Evolutionary conservation across 2,113 vertebrate species (phyloP).

Genomic region (Silurus meridionalis): DNA sequence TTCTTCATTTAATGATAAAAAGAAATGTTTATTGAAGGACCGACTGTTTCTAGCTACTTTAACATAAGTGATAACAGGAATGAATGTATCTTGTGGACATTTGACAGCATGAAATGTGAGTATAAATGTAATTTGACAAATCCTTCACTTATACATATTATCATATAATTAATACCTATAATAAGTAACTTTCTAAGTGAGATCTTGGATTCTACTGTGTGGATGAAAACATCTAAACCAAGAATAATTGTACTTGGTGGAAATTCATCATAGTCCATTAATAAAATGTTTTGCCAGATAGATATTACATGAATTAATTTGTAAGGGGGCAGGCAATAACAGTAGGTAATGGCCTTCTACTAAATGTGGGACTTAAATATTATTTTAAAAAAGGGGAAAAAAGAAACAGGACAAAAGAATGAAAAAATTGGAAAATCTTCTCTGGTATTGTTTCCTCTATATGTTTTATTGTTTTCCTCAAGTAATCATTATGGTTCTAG

Average conservation of each 20-base stretch:
- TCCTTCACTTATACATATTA: neutral
- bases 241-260: neutral
- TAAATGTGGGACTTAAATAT: neutral
- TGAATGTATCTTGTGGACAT: neutral
- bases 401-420: neutral
- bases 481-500: constrained; percentile 23
- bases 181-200: too few species aligned
- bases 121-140: neutral
- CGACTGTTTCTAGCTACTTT: neutral
- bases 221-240: neutral
- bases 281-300: neutral
- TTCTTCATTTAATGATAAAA: neutral
- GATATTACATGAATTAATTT: constrained; percentile 3
- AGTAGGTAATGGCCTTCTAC: neutral
- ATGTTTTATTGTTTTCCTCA: constrained; percentile 11
- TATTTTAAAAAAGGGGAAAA: too few species aligned
- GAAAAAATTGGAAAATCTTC: neutral
- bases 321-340: neutral
- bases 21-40: neutral
- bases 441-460: neutral
- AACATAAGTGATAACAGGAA: neutral
- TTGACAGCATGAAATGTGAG: neutral
- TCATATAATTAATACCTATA: too few species aligned
- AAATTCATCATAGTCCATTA: neutral
- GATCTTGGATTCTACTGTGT: neutral